Evolutionary conservation across 2,113 vertebrate genomes (phyloP).

Genomic region (Sialia sialis): DNA sequence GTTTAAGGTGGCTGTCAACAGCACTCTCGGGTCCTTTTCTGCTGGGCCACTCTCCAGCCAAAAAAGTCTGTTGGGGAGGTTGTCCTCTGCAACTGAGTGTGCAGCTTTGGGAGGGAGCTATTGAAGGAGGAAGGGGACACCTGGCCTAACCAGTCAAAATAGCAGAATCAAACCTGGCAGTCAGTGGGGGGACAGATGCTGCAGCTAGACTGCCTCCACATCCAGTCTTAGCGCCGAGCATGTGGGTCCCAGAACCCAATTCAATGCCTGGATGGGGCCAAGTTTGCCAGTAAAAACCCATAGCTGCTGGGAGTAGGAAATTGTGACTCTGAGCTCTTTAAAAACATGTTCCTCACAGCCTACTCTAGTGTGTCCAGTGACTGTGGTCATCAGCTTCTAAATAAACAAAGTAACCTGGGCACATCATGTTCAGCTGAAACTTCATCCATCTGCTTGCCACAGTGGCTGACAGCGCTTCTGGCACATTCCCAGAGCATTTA

Average conservation of each 20-base stretch:
- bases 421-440: neutral
- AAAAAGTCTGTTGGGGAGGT: neutral
- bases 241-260: accelerated
- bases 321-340: neutral
- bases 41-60: neutral
- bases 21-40: neutral
- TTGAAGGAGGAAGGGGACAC: neutral
- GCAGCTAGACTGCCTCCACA: neutral
- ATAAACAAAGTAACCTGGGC: neutral
- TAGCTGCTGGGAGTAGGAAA: neutral
- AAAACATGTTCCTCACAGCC: neutral
- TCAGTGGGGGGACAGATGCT: neutral
- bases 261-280: neutral
- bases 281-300: neutral
- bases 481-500: neutral
- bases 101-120: neutral
- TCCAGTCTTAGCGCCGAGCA: neutral
- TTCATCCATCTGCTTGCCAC: neutral
- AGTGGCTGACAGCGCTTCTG: neutral
- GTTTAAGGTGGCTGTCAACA: accelerated
- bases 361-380: neutral
- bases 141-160: neutral
- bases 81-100: neutral
- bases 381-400: neutral
- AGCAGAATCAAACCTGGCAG: neutral